A percentile compares a stretch with the other conserved stretches of the same genome.
These are phyloP conservation scores for Tetropium fuscum DNA, from an alignment of 2,888 invertebrate species.

Conservation along the genomic window DNA sequence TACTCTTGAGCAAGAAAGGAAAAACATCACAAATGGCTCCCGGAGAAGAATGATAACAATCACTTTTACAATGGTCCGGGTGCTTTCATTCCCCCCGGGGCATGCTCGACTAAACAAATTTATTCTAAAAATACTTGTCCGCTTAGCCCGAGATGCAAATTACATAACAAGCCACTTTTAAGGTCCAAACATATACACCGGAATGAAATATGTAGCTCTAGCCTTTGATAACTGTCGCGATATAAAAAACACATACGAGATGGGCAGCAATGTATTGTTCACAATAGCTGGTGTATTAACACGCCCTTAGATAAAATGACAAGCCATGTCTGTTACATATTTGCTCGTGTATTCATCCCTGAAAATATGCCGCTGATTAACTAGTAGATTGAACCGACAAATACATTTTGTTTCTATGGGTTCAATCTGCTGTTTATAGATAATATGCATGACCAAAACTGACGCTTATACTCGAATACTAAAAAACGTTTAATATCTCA, in stretches of 20 bases:
- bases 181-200: not conserved
- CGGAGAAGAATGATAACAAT: constrained; percentile 28
- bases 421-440: too few species aligned
- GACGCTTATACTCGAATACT: too few species aligned
- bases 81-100: constrained; percentile 8
- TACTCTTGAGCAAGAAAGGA: constrained; percentile 1
- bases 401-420: too few species aligned
- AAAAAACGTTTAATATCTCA: too few species aligned
- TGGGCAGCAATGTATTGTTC: too few species aligned
- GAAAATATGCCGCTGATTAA: too few species aligned
- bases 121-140: constrained; percentile 11
- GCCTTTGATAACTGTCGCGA: not conserved
- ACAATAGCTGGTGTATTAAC: too few species aligned
- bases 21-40: constrained; percentile 15
- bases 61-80: constrained; percentile 14
- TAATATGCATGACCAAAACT: too few species aligned
- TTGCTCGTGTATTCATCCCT: too few species aligned
- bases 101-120: constrained; percentile 15
- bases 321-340: too few species aligned
- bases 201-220: not conserved
- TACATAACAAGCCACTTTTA: constrained; percentile 2
- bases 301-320: too few species aligned
- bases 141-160: constrained; percentile 10
- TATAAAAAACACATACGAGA: not conserved
- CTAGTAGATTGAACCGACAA: too few species aligned